phyloP scores from a whole-genome alignment of 1,140 invertebrate genomes.

The Leptopilina clavipes region DNA sequence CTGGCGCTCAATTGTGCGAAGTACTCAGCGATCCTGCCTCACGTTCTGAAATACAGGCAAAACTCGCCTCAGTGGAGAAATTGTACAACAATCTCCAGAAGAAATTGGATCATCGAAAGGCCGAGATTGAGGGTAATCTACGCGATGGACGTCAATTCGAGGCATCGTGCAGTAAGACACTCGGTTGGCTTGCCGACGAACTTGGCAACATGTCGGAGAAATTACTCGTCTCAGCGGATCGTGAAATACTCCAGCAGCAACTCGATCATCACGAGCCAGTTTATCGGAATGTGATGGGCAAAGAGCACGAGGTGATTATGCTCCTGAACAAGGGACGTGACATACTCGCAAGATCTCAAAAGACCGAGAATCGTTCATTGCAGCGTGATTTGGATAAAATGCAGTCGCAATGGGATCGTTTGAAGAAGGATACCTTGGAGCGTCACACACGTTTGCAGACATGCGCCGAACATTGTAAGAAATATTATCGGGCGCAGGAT shows the following conservation, averaged over 20 bases:
- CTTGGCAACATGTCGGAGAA: conserved; percentile 84
- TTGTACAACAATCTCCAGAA: conserved; percentile 90
- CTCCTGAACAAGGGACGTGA: conserved; percentile 92
- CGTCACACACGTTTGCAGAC: conserved; percentile 90
- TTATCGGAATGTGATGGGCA: conserved; percentile 90
- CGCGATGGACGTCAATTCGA: conserved; percentile 90
- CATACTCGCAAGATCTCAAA: conserved; percentile 78
- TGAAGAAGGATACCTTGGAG: conserved; percentile 89
- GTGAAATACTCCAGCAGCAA: conserved; percentile 88
- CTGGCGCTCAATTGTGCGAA: conserved; percentile 89
- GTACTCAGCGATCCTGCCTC: conserved; percentile 94
- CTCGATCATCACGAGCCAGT: conserved; percentile 91
- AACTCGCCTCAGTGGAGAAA: conserved; percentile 87
- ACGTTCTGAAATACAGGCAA: conserved; percentile 91
- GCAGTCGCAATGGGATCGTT: conserved; percentile 91
- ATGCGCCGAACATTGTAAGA: conserved; percentile 93
- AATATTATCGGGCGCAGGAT: conserved; percentile 90
- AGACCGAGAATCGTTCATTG: conserved; percentile 76
- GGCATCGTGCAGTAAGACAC: conserved; percentile 87
- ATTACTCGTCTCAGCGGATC: conserved; percentile 89
- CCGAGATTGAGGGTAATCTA: conserved; percentile 90
- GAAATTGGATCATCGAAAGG: conserved; percentile 91
- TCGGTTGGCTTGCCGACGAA: conserved; percentile 91
- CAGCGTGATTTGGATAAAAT: conserved; percentile 89
- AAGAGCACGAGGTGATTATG: conserved; percentile 96